A percentile compares a stretch with the other conserved stretches of the same genome.
These are phyloP conservation scores for Arizona elegans DNA, from an alignment of 2,113 vertebrate species.

Conservation along the genomic window DNA sequence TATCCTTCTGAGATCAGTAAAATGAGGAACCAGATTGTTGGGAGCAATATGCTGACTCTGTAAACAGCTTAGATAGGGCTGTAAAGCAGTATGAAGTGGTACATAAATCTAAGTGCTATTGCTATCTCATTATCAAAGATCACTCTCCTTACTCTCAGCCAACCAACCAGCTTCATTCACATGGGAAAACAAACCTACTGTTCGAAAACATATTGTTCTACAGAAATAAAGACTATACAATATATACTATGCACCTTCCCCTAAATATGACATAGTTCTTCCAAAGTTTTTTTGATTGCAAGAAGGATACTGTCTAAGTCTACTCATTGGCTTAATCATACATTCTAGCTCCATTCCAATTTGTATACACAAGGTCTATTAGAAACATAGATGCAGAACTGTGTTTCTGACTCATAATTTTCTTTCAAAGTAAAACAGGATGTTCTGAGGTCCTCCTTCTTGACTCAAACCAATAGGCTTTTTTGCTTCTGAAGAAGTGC, in stretches of 20 bases:
- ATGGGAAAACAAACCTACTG: not conserved
- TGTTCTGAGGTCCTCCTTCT: not conserved
- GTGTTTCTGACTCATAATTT: not conserved
- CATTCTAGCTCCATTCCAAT: not conserved
- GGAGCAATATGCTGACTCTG: not conserved
- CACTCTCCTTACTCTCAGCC: not conserved
- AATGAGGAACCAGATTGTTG: not conserved
- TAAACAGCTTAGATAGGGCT: not conserved
- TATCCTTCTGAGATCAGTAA: not conserved
- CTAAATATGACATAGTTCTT: not conserved
- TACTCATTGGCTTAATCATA: not conserved
- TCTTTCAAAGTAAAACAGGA: slow-evolving; percentile 1
- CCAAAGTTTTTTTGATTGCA: not conserved
- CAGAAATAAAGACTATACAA: not conserved
- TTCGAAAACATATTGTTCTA: not conserved
- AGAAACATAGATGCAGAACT: not conserved
- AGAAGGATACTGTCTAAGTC: not conserved
- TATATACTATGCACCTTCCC: not conserved
- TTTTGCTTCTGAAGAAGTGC: slow-evolving; percentile 7
- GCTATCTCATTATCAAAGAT: not conserved
- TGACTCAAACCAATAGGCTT: not conserved
- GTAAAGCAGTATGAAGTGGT: not conserved
- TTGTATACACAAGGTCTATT: not conserved
- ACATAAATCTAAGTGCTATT: not conserved
- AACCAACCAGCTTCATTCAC: not conserved